Conservation (phyloP, 92 coral and sea anemone genomes). For the Palythoa heliodiscus region DNA sequence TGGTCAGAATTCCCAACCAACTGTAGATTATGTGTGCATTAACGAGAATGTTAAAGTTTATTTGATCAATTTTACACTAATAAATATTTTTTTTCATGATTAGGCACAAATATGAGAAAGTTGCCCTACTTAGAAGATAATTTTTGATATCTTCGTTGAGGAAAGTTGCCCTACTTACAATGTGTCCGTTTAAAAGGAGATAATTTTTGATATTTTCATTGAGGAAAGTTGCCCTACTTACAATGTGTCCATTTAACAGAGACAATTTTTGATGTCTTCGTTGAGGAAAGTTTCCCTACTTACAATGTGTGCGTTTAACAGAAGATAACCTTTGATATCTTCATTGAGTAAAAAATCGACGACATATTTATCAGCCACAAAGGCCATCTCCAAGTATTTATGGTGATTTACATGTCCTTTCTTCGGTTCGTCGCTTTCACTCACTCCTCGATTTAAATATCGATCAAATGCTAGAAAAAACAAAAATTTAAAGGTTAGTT, state of each 20-base stretch:
- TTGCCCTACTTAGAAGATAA: slow-evolving; percentile 1
- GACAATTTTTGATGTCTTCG: neutral
- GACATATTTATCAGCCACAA: slow-evolving; percentile 16
- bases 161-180: slow-evolving; percentile 19
- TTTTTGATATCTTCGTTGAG: neutral
- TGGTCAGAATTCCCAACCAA: no score
- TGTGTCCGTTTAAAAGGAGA: slow-evolving; percentile 16
- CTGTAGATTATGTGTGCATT: no score
- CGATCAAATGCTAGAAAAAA: neutral
- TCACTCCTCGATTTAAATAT: no score
- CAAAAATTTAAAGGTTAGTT: no score
- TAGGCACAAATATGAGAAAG: no score
- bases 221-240: neutral
- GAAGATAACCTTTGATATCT: neutral
- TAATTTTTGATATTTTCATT: neutral
- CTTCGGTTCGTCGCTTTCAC: neutral
- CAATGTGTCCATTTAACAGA: slow-evolving; percentile 21
- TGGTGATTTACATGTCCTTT: neutral
- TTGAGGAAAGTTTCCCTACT: no score
- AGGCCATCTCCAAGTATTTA: slow-evolving; percentile 26
- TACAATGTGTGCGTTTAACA: slow-evolving; percentile 25
- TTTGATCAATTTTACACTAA: no score
- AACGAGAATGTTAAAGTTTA: no score
- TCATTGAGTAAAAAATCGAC: neutral
- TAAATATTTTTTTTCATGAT: no score